A percentile compares a stretch with the other conserved stretches of the same genome.
phyloP scores from a whole-genome alignment of 2,113 vertebrate genomes.

The Ciconia boyciana region DNA sequence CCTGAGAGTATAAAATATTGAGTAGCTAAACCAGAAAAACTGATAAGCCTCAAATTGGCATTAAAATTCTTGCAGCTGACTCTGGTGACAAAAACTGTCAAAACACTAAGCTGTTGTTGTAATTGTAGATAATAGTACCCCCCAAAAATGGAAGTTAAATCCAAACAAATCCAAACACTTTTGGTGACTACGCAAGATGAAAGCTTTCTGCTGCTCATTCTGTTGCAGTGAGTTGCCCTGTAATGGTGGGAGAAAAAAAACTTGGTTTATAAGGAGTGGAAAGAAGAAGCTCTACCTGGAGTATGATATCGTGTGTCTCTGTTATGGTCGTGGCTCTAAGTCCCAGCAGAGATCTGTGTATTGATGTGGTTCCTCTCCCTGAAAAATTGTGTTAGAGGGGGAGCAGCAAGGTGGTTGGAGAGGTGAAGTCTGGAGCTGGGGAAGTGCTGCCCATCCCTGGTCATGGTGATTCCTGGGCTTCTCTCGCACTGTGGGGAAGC shows the following conservation, averaged over 20 bases:
- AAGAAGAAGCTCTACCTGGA: neutral
- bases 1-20: neutral
- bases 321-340: accelerated
- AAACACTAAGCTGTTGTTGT: neutral
- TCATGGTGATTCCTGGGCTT: neutral
- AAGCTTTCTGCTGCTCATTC: neutral
- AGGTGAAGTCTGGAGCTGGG: neutral
- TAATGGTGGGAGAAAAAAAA: neutral
- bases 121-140: neutral
- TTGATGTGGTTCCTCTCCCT: neutral
- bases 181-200: neutral
- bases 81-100: conserved; percentile 11
- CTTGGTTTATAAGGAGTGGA: neutral
- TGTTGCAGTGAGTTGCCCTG: accelerated
- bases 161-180: neutral
- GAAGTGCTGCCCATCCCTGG: neutral
- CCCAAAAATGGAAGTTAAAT: neutral
- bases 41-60: neutral
- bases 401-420: neutral
- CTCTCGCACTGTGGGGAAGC: accelerated
- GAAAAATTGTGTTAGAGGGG: neutral
- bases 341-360: neutral
- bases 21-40: neutral
- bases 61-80: conserved; percentile 2
- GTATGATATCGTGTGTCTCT: neutral